phyloP scores from a whole-genome alignment of 2,113 vertebrate genomes.

The Martes martes region DNA sequence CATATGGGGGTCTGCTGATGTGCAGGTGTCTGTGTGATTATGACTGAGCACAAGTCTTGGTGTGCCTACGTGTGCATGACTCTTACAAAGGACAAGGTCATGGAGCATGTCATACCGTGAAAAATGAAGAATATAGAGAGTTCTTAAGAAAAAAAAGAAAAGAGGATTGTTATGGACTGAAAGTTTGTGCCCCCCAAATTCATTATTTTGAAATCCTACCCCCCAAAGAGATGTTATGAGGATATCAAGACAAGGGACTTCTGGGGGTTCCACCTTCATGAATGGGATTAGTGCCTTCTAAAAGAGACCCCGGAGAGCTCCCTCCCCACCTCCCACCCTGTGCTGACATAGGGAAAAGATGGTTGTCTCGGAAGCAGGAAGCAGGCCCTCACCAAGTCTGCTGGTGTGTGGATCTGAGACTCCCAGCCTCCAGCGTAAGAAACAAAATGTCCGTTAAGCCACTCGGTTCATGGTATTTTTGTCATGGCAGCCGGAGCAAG shows the following conservation, averaged over 20 bases:
- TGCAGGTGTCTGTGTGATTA: not conserved
- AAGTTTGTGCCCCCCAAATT: not conserved
- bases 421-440: not conserved
- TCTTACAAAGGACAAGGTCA: not conserved
- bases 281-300: not conserved
- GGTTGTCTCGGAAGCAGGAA: not conserved
- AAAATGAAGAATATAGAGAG: not conserved
- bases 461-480: not conserved
- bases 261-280: not conserved
- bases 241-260: not conserved
- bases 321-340: no score
- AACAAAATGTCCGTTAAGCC: not conserved
- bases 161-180: not conserved
- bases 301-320: not conserved
- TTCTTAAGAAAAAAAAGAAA: not conserved
- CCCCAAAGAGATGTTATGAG: not conserved
- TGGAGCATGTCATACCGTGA: not conserved
- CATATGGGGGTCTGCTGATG: not conserved
- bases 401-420: not conserved
- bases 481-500: not conserved
- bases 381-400: not conserved
- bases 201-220: not conserved
- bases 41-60: not conserved
- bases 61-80: not conserved
- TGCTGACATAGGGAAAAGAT: not conserved